These are phyloP conservation scores for Cyanoramphus novaezelandiae DNA, from an alignment of 2,113 vertebrate species.

Conservation along the genomic window DNA sequence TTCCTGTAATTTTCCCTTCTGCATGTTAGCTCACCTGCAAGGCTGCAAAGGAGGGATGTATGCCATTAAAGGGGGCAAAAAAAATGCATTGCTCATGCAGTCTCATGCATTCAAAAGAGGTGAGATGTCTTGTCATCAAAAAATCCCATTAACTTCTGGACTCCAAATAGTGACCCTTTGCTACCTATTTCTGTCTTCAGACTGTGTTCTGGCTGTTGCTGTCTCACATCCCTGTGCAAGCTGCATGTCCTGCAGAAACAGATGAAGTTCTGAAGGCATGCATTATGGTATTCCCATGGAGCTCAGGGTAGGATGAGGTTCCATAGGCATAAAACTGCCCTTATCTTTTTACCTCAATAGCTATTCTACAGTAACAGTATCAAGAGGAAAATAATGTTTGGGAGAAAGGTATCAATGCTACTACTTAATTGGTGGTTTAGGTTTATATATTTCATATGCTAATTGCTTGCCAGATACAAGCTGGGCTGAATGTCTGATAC, in stretches of 20 bases:
- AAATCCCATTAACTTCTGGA: not conserved
- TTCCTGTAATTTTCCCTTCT: not conserved
- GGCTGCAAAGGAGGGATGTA: not conserved
- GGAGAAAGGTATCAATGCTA: not conserved
- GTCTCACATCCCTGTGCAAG: not conserved
- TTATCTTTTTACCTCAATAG: not conserved
- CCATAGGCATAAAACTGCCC: not conserved
- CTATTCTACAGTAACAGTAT: not conserved
- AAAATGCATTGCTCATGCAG: fast-evolving
- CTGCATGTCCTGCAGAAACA: not conserved
- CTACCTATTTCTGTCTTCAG: not conserved
- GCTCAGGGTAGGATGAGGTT: not conserved
- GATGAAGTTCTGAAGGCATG: not conserved
- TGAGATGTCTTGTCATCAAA: not conserved
- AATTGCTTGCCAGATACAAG: not conserved
- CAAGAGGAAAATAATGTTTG: not conserved
- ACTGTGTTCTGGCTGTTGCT: fast-evolving
- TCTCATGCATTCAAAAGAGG: not conserved
- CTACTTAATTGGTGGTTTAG: not conserved
- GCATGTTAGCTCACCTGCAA: not conserved
- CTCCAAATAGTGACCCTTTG: not conserved
- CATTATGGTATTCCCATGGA: not conserved
- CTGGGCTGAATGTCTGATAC: not conserved
- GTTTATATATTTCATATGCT: not conserved
- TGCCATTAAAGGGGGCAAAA: not conserved